These are phyloP conservation scores for Typhlichthys subterraneus DNA, from an alignment of 2,797 vertebrate genomes.

Conservation along the genomic window DNA sequence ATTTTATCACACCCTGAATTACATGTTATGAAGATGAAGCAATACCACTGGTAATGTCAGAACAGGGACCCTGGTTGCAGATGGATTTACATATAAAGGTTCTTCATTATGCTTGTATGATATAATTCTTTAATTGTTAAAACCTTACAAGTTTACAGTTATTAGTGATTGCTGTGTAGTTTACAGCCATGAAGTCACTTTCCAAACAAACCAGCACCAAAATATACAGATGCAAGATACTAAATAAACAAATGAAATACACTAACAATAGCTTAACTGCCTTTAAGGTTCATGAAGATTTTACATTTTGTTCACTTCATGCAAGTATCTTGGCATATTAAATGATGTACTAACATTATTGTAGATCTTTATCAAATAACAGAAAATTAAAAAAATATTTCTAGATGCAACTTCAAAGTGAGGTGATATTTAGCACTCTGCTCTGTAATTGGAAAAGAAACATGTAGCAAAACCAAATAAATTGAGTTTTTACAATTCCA, in stretches of 20 bases:
- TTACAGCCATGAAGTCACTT: constrained; percentile 29
- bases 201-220: constrained; percentile 35
- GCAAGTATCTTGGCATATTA: constrained; percentile 49
- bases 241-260: constrained; percentile 27
- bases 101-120: constrained; percentile 23
- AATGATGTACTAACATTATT: constrained; percentile 37
- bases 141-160: constrained; percentile 30
- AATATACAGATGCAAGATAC: constrained; percentile 34
- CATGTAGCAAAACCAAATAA: constrained; percentile 15
- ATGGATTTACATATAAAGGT: constrained; percentile 28
- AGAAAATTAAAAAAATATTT: constrained; percentile 12
- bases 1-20: constrained; percentile 13
- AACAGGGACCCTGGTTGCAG: constrained; percentile 12
- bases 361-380: constrained; percentile 42
- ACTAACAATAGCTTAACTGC: constrained; percentile 25
- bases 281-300: constrained; percentile 9
- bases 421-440: constrained; percentile 20
- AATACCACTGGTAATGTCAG: neutral
- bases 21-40: constrained; percentile 6
- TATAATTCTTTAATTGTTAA: constrained; percentile 27
- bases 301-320: constrained; percentile 47
- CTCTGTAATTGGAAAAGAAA: constrained; percentile 12
- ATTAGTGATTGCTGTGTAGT: constrained; percentile 25
- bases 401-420: constrained; percentile 19
- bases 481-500: constrained; percentile 24